Evolutionary conservation across 2,113 vertebrate species (phyloP).

Genomic region (Candoia aspera): DNA sequence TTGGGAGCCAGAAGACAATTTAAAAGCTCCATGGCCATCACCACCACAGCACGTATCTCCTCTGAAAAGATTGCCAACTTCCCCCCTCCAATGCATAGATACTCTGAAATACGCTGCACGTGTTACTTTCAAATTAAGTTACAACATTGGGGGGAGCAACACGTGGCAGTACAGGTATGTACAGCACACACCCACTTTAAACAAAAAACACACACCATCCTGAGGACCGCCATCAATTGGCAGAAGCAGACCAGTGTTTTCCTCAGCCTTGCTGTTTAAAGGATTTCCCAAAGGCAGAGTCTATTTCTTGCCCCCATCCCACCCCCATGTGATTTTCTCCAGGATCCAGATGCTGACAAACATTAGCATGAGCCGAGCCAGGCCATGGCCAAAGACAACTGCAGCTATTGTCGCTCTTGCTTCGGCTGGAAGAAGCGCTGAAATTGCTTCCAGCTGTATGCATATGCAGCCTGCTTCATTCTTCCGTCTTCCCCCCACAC

Average conservation of each 20-base stretch:
- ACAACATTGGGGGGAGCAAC: not conserved
- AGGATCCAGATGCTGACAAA: not conserved
- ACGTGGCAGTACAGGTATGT: not conserved
- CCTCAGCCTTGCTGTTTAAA: not conserved
- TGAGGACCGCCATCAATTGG: not conserved
- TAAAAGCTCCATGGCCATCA: not conserved
- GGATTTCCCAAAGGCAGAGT: not conserved
- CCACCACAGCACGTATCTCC: not conserved
- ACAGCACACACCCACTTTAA: not conserved
- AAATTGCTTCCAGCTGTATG: conserved; percentile 29
- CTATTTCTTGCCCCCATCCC: not conserved
- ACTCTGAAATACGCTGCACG: not conserved
- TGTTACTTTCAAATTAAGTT: not conserved
- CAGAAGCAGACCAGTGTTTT: not conserved
- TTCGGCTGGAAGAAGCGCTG: not conserved
- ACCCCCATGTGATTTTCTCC: no score
- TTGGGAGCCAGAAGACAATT: not conserved
- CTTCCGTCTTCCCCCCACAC: not conserved
- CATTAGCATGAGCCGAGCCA: not conserved
- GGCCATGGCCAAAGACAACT: not conserved
- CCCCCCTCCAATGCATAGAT: not conserved
- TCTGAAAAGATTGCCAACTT: not conserved
- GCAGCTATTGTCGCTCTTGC: not conserved
- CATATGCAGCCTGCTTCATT: not conserved
- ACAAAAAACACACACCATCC: not conserved